Evolutionary conservation across 2,797 vertebrate genomes (phyloP).

Genomic region (Paguma larvata): DNA sequence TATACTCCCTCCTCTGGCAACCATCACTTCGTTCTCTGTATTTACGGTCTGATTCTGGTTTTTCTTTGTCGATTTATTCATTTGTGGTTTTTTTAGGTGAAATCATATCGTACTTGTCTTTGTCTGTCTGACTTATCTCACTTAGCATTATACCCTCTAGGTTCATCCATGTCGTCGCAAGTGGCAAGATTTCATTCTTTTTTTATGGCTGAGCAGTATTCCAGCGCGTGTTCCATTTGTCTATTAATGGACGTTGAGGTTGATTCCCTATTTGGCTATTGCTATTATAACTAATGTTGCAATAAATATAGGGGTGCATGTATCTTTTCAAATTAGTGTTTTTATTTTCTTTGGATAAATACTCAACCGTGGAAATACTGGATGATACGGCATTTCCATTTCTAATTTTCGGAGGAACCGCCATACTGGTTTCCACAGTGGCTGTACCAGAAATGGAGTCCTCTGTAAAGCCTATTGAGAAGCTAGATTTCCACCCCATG

Average conservation of each 20-base stretch:
- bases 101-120: too few relatives aligned
- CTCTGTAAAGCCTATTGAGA: slow-evolving; percentile 19
- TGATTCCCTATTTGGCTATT: background rate
- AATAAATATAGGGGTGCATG: background rate
- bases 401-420: background rate
- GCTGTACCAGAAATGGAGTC: background rate
- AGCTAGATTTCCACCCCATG: background rate
- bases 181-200: too few relatives aligned
- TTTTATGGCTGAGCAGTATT: too few relatives aligned
- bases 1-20: too few relatives aligned
- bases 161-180: too few relatives aligned
- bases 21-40: too few relatives aligned
- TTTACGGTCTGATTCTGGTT: too few relatives aligned
- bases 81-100: background rate
- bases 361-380: background rate
- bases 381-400: background rate
- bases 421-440: background rate
- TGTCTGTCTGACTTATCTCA: too few relatives aligned
- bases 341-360: background rate
- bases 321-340: background rate
- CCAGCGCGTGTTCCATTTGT: background rate
- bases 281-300: background rate
- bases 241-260: background rate
- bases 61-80: background rate
- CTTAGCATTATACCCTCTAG: too few relatives aligned